phyloP scores from a whole-genome alignment of 2,888 invertebrate species.

The Apantesis nais region DNA sequence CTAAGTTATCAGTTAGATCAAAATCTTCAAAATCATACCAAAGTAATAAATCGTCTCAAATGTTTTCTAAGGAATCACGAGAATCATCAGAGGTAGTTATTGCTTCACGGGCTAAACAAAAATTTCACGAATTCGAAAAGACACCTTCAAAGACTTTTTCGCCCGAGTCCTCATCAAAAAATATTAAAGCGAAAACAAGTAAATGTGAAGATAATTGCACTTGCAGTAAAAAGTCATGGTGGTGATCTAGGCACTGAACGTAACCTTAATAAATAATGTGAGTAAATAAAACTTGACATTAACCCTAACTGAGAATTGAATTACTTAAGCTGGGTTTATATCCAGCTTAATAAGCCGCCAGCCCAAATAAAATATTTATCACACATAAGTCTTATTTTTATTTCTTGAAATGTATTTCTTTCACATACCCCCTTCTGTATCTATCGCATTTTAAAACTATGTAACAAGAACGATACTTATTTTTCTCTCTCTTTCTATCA shows the following conservation, averaged over 20 bases:
- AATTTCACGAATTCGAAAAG: conserved; percentile 6
- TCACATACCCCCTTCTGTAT: too few relatives aligned
- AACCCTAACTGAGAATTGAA: background rate
- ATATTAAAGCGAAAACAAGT: background rate
- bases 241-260: background rate
- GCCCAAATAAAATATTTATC: background rate
- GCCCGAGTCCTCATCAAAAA: background rate
- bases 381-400: background rate
- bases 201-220: background rate
- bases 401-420: too few relatives aligned
- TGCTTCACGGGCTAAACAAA: conserved; percentile 7
- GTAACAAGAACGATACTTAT: too few relatives aligned
- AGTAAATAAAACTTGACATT: background rate
- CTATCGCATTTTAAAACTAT: too few relatives aligned
- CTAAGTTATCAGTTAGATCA: background rate
- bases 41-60: background rate
- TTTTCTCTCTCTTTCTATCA: too few relatives aligned
- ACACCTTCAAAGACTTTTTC: background rate
- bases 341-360: too few relatives aligned
- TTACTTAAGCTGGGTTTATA: background rate
- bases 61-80: background rate
- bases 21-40: background rate
- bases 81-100: background rate
- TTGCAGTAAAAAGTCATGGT: background rate
- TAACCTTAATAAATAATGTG: too few relatives aligned